Conservation (phyloP, 2,113 vertebrate species). For the Plectropomus leopardus region DNA sequence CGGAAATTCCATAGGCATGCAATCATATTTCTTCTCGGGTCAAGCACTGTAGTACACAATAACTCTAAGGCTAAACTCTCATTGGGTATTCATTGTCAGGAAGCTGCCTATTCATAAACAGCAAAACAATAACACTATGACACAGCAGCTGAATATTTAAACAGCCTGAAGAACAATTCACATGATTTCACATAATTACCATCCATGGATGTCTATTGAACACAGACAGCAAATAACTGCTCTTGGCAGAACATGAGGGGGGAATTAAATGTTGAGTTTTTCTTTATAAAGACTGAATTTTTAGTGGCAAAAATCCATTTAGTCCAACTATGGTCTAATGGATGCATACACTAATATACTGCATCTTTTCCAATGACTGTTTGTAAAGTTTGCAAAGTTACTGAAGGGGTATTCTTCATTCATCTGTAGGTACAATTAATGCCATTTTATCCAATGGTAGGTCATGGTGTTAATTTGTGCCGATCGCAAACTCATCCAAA, state of each 20-base stretch:
- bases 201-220: slow-evolving; percentile 50
- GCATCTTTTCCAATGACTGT: background rate
- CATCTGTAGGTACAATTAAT: slow-evolving; percentile 1
- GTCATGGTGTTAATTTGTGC: background rate
- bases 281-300: slow-evolving; percentile 20
- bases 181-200: slow-evolving; percentile 66
- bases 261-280: slow-evolving; percentile 33
- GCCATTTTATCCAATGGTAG: background rate
- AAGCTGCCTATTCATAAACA: slow-evolving; percentile 44
- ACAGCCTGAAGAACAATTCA: slow-evolving; percentile 55
- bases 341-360: background rate
- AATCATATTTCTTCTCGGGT: slow-evolving; percentile 46
- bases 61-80: slow-evolving; percentile 52
- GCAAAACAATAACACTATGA: slow-evolving; percentile 49
- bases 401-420: background rate
- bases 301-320: background rate
- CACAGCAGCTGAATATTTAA: slow-evolving; percentile 39
- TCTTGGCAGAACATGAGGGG: slow-evolving; percentile 6
- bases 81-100: slow-evolving; percentile 33
- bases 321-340: background rate
- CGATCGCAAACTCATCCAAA: slow-evolving; percentile 32
- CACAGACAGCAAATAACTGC: slow-evolving; percentile 36
- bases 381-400: slow-evolving; percentile 20
- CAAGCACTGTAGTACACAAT: slow-evolving; percentile 44
- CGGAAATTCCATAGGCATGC: slow-evolving; percentile 40